phyloP scores from a whole-genome alignment of 2,888 invertebrate genomes.

The Trachelus tabidus region DNA sequence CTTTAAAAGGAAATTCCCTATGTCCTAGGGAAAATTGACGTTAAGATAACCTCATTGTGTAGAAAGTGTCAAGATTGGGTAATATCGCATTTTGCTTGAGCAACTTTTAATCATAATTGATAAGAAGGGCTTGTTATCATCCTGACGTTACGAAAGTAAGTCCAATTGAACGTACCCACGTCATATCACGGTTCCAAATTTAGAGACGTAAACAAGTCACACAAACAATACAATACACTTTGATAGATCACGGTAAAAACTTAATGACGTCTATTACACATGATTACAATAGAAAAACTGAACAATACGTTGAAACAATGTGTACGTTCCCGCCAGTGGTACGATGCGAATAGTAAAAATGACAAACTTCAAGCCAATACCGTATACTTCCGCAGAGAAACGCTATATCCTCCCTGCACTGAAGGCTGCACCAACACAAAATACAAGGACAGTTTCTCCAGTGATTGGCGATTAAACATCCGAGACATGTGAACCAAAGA shows the following conservation, averaged over 20 bases:
- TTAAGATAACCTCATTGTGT: not conserved
- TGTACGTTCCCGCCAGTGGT: not conserved
- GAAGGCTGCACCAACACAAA: constrained; percentile 37
- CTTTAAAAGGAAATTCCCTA: not conserved
- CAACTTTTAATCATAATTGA: not conserved
- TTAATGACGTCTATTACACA: not conserved
- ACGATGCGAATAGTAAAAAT: not conserved
- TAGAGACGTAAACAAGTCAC: not conserved
- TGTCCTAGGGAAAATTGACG: not conserved
- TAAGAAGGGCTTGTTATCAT: not conserved
- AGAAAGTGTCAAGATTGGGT: not conserved
- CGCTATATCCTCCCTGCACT: constrained; percentile 41
- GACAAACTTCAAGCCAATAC: constrained; percentile 36
- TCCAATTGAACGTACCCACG: not conserved
- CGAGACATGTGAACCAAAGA: constrained; percentile 27
- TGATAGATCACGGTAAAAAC: not conserved
- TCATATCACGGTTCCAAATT: not conserved
- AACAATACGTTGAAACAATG: not conserved
- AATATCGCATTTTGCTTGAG: not conserved
- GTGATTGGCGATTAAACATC: constrained; percentile 35
- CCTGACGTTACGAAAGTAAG: not conserved
- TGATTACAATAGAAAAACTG: not conserved
- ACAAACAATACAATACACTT: not conserved
- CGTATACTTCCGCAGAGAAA: constrained; percentile 36
- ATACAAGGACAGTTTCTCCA: constrained; percentile 29